Conservation (phyloP, 1,140 invertebrate genomes). For the Drosophila novamexicana region DNA sequence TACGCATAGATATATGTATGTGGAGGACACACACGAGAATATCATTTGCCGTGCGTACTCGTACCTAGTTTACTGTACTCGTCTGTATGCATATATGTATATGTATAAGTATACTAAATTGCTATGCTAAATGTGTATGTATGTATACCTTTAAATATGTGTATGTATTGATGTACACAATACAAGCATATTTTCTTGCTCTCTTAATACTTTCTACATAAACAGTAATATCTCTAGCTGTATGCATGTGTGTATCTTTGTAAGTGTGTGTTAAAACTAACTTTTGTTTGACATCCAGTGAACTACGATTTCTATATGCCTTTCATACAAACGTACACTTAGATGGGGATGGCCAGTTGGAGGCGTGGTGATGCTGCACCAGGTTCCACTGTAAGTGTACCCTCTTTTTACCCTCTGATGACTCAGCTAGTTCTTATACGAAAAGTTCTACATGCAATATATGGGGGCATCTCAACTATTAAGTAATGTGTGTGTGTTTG, state of each 20-base stretch:
- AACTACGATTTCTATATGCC: slow-evolving; percentile 7
- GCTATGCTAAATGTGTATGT: neutral
- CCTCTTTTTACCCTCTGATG: neutral
- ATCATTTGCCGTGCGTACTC: slow-evolving; percentile 42
- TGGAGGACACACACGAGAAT: slow-evolving; percentile 34
- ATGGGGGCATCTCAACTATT: neutral
- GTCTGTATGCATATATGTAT: slow-evolving; percentile 19
- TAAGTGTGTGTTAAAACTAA: slow-evolving; percentile 11
- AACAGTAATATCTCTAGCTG: slow-evolving; percentile 20
- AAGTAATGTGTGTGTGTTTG: neutral
- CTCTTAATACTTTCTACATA: slow-evolving; percentile 33
- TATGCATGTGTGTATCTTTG: slow-evolving; percentile 2
- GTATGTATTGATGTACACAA: slow-evolving; percentile 27
- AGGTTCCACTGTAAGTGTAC: neutral
- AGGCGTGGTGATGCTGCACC: neutral
- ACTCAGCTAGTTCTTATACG: slow-evolving; percentile 3
- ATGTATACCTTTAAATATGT: slow-evolving; percentile 7
- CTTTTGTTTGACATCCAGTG: slow-evolving; percentile 1
- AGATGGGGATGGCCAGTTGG: neutral
- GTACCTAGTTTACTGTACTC: slow-evolving; percentile 5
- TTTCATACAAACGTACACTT: slow-evolving; percentile 4
- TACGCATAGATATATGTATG: slow-evolving; percentile 4
- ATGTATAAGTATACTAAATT: slow-evolving; percentile 28
- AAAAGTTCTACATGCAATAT: neutral
- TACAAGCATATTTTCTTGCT: slow-evolving; percentile 29